These are phyloP conservation scores for Harpegnathos saltator DNA, from an alignment of 1,140 invertebrate species.

Conservation along the genomic window DNA sequence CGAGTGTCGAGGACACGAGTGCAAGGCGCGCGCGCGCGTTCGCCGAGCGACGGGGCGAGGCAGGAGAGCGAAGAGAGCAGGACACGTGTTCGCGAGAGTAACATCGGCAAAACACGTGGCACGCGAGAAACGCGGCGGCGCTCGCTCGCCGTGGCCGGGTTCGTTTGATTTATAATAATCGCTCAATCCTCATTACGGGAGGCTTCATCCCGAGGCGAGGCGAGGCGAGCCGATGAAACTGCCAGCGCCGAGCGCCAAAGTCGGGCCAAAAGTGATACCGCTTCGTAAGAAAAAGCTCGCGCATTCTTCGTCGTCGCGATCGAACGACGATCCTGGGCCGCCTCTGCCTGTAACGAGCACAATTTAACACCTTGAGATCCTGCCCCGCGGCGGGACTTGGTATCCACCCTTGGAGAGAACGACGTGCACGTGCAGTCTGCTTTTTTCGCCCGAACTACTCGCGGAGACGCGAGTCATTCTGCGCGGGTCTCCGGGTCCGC, in stretches of 20 bases:
- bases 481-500: slow-evolving; percentile 24
- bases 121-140: slow-evolving; percentile 79
- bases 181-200: slow-evolving; percentile 81
- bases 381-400: slow-evolving; percentile 62
- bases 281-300: slow-evolving; percentile 17
- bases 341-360: slow-evolving; percentile 56
- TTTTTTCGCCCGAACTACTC: slow-evolving; percentile 48
- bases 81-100: slow-evolving; percentile 79
- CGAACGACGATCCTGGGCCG: background rate
- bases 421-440: slow-evolving; percentile 54
- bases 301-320: background rate
- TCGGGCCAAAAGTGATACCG: slow-evolving; percentile 28
- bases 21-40: slow-evolving; percentile 58
- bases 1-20: slow-evolving; percentile 6
- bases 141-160: slow-evolving; percentile 57
- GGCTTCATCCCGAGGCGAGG: slow-evolving; percentile 64
- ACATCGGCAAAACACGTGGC: slow-evolving; percentile 80
- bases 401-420: slow-evolving; percentile 49
- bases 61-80: slow-evolving; percentile 38
- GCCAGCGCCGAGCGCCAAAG: slow-evolving; percentile 29
- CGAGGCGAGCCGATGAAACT: slow-evolving; percentile 14
- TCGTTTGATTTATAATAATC: slow-evolving; percentile 83
- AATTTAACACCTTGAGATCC: slow-evolving; percentile 67
- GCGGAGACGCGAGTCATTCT: slow-evolving; percentile 31
- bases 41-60: slow-evolving; percentile 32